Conservation (phyloP, 2,113 vertebrate species). For the Phalacrocorax pelagicus region DNA sequence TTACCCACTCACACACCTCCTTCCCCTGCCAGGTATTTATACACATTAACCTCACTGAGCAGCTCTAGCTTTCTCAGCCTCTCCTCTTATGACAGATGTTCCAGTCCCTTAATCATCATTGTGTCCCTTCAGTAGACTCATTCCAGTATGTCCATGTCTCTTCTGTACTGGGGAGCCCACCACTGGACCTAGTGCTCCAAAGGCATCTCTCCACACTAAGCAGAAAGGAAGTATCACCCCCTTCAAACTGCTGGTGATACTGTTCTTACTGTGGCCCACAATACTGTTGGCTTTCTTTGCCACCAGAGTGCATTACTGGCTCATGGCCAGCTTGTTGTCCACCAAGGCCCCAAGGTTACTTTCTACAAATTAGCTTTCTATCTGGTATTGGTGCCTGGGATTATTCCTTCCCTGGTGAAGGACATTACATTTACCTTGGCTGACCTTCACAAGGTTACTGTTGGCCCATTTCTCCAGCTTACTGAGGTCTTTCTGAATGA, state of each 20-base stretch:
- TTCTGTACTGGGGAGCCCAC: neutral
- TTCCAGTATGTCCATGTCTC: neutral
- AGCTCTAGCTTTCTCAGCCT: neutral
- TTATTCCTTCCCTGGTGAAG: neutral
- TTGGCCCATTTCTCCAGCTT: neutral
- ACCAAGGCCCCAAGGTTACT: too few relatives aligned
- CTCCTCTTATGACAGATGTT: neutral
- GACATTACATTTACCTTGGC: neutral
- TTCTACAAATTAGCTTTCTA: neutral
- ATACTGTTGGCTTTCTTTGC: neutral
- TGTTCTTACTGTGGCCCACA: neutral
- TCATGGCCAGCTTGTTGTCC: neutral
- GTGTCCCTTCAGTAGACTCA: neutral
- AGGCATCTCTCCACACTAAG: neutral
- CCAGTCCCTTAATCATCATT: neutral
- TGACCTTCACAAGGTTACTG: neutral
- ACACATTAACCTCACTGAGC: neutral
- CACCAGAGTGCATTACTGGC: neutral
- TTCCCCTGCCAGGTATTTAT: neutral
- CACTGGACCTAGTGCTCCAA: neutral
- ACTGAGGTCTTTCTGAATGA: neutral
- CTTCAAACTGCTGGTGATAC: neutral
- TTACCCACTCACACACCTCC: neutral
- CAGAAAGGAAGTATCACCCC: neutral
- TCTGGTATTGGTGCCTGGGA: neutral